Conservation (phyloP, 2,888 invertebrate genomes). For the Drosophila algonquin region DNA sequence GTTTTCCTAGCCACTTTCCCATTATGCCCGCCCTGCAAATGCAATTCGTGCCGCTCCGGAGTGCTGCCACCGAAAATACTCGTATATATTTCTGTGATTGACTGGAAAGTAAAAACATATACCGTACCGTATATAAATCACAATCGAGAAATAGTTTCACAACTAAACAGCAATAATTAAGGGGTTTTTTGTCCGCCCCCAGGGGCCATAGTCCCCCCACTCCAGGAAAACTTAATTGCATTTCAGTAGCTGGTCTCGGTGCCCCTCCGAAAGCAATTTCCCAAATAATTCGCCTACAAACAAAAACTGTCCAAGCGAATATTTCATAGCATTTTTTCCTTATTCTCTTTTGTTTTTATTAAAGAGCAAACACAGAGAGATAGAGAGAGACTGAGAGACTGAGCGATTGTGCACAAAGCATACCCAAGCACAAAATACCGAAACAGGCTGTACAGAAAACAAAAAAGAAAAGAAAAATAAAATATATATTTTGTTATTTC, state of each 20-base stretch:
- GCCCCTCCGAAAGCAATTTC: conserved; percentile 7
- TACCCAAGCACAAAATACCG: conserved; percentile 34
- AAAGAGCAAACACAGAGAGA: conserved; percentile 16
- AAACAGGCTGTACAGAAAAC: conserved; percentile 16
- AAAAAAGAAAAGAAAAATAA: conserved; percentile 29
- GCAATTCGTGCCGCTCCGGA: conserved; percentile 15
- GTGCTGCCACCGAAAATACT: conserved; percentile 3
- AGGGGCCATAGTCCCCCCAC: background rate
- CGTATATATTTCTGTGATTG: conserved; percentile 23
- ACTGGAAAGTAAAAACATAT: conserved; percentile 1
- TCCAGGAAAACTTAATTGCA: conserved; percentile 44
- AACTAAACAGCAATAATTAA: conserved; percentile 59
- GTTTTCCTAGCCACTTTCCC: background rate
- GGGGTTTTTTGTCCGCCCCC: conserved; percentile 22
- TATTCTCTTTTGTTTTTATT: conserved; percentile 32
- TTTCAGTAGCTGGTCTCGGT: conserved; percentile 29
- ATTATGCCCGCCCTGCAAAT: conserved; percentile 6
- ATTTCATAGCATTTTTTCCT: conserved; percentile 27
- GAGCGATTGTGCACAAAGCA: conserved; percentile 39
- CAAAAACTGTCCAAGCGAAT: conserved; percentile 27
- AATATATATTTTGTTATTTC: conserved; percentile 20
- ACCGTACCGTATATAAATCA: conserved; percentile 21
- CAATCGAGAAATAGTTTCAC: conserved; percentile 43
- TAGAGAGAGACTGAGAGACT: background rate
- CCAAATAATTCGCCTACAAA: conserved; percentile 22